Evolutionary conservation across 2,888 invertebrate species (phyloP).

Genomic region (Lobophora halterata): DNA sequence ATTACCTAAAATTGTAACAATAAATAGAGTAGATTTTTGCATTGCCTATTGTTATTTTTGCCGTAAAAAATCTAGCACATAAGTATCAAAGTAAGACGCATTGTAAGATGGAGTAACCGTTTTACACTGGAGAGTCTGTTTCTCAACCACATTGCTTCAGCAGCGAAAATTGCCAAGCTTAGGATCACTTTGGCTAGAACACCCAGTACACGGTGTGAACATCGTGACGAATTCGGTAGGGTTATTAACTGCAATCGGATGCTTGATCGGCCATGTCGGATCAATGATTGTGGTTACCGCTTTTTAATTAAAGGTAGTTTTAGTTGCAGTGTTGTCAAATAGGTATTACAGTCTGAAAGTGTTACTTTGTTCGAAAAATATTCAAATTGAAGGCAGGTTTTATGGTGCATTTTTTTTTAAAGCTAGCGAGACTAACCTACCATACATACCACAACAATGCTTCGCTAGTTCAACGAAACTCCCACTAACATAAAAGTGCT

Average conservation of each 20-base stretch:
- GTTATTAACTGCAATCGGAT: slow-evolving; percentile 40
- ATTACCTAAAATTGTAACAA: no score
- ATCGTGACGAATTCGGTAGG: slow-evolving; percentile 42
- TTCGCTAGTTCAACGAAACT: no score
- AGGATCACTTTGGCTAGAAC: slow-evolving; percentile 38
- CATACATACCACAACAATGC: no score
- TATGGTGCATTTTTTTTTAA: no score
- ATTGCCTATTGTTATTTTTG: no score
- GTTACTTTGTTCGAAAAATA: no score
- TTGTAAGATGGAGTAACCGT: slow-evolving; percentile 67
- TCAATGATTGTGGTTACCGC: slow-evolving; percentile 43
- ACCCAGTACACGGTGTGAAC: slow-evolving; percentile 12
- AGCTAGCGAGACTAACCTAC: no score
- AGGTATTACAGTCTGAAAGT: no score
- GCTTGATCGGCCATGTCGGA: slow-evolving; percentile 41
- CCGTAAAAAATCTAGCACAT: not conserved
- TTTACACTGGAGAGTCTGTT: slow-evolving; percentile 60
- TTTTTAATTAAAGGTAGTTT: slow-evolving; percentile 38
- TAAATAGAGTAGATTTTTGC: no score
- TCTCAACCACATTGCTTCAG: slow-evolving; percentile 68
- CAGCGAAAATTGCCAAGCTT: slow-evolving; percentile 49
- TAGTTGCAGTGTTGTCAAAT: slow-evolving; percentile 23
- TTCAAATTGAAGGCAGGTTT: no score
- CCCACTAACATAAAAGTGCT: no score
- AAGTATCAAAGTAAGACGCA: slow-evolving; percentile 35